phyloP scores from a whole-genome alignment of 1,140 invertebrate genomes.

The Drosophila aff. region DNA sequence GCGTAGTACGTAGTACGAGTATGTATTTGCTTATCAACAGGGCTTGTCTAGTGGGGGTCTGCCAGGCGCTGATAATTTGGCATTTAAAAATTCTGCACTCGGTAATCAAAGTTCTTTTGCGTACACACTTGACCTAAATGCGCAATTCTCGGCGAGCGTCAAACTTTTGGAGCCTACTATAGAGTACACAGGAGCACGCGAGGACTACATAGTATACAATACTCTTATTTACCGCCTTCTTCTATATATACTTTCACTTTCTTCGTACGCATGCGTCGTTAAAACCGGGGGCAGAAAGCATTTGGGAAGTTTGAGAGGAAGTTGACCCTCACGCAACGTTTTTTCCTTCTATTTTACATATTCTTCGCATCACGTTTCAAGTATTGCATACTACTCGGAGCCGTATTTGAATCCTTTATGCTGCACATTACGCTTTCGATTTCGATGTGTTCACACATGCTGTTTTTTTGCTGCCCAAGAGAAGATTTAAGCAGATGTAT shows the following conservation, averaged over 20 bases:
- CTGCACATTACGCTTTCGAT: not conserved
- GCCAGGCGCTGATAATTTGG: slow-evolving; percentile 30
- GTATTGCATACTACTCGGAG: slow-evolving; percentile 47
- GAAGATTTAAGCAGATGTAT: slow-evolving; percentile 13
- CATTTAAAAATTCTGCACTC: slow-evolving; percentile 40
- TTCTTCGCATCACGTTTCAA: slow-evolving; percentile 25
- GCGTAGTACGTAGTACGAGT: slow-evolving; percentile 15
- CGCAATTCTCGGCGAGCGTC: slow-evolving; percentile 46
- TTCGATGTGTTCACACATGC: not conserved
- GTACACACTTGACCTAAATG: slow-evolving; percentile 74
- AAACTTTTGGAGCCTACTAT: slow-evolving; percentile 20
- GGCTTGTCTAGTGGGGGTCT: slow-evolving; percentile 49
- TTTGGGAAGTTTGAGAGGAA: slow-evolving; percentile 23
- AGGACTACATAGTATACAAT: slow-evolving; percentile 4
- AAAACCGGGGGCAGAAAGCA: not conserved
- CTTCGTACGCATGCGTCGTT: slow-evolving; percentile 61
- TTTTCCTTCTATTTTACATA: not conserved
- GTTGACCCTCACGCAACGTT: not conserved
- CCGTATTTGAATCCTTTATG: slow-evolving; percentile 1
- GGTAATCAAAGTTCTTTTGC: slow-evolving; percentile 52
- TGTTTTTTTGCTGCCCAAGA: not conserved
- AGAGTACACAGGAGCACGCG: not conserved
- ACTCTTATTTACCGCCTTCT: slow-evolving; percentile 17
- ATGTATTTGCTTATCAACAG: slow-evolving; percentile 34
- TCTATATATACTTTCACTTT: slow-evolving; percentile 70